Evolutionary conservation across 2,113 vertebrate species (phyloP).

Genomic region (Dendrocopos noguchii): DNA sequence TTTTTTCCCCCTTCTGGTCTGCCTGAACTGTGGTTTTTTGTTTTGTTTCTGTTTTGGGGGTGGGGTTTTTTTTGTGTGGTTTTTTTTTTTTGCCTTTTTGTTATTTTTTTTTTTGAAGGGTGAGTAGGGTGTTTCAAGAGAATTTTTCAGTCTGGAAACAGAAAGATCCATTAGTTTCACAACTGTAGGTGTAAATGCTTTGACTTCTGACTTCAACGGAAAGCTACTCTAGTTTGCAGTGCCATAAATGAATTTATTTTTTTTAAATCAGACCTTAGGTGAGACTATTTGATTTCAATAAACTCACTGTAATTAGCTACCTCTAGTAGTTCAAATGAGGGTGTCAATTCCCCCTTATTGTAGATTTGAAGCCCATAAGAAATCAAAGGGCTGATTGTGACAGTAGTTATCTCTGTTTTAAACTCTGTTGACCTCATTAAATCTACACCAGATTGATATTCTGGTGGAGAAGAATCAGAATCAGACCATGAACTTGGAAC

Average conservation of each 20-base stretch:
- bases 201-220: background rate
- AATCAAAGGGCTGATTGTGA: background rate
- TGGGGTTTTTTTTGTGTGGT: too few relatives aligned
- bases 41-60: too few relatives aligned
- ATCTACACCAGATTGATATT: background rate
- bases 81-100: background rate
- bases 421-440: background rate
- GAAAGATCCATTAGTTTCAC: slow-evolving; percentile 22
- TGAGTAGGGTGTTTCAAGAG: background rate
- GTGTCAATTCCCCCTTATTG: background rate
- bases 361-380: background rate
- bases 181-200: slow-evolving; percentile 13
- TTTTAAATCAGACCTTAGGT: background rate
- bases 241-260: background rate
- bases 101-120: background rate
- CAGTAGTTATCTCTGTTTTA: background rate
- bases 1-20: background rate
- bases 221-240: background rate
- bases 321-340: background rate
- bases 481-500: background rate
- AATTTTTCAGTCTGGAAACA: slow-evolving; percentile 7
- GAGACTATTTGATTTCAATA: background rate
- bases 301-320: background rate
- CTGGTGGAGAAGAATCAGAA: background rate
- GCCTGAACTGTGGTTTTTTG: background rate